These are phyloP conservation scores for Mormyrus iriodes DNA, from an alignment of 2,113 vertebrate species.

Conservation along the genomic window DNA sequence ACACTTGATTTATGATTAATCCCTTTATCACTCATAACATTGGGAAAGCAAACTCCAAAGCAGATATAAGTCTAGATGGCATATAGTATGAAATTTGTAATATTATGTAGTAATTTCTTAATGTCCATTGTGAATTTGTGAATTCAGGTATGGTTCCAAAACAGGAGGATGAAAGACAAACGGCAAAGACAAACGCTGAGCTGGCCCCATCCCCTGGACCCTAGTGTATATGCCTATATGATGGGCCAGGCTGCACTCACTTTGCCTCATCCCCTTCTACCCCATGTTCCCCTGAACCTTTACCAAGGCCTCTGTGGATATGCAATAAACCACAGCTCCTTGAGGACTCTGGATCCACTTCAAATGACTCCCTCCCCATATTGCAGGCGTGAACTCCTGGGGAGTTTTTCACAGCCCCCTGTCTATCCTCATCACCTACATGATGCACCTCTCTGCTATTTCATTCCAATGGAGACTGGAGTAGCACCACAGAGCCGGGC, in stretches of 20 bases:
- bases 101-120: background rate
- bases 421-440: background rate
- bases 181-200: conserved; percentile 50
- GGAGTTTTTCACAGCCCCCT: background rate
- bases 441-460: conserved; percentile 3
- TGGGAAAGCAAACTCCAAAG: background rate
- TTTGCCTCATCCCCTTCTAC: conserved; percentile 40
- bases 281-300: conserved; percentile 46
- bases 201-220: conserved; percentile 50
- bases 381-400: conserved; percentile 32
- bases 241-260: conserved; percentile 46
- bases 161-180: conserved; percentile 64
- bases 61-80: background rate
- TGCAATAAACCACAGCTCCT: conserved; percentile 36
- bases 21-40: background rate
- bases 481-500: background rate
- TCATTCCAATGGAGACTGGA: background rate
- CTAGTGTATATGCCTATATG: conserved; percentile 50
- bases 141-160: conserved; percentile 58
- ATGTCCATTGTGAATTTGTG: background rate
- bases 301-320: conserved; percentile 38
- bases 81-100: background rate
- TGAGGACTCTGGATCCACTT: conserved; percentile 42
- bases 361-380: conserved; percentile 43
- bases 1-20: background rate